Percentiles rank a stretch among this genome's conserved stretches.
These are phyloP conservation scores for Aphelenchoides fujianensis DNA, from an alignment of 1,140 invertebrate species.

Conservation along the genomic window DNA sequence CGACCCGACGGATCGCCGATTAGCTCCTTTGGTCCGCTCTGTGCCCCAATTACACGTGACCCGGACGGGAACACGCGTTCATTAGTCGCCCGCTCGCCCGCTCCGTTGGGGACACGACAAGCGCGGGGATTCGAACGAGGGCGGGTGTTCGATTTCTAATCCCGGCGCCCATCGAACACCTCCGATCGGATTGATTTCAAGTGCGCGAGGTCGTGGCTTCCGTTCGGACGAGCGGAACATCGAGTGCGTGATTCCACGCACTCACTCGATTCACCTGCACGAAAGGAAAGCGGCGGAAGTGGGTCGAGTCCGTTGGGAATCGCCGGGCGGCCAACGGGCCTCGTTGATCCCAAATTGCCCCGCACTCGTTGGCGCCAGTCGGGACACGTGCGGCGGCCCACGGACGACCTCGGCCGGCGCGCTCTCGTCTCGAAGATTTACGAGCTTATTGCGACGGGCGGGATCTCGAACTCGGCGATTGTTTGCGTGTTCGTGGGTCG, in stretches of 20 bases:
- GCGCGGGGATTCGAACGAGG: not conserved
- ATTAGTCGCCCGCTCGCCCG: too few species aligned
- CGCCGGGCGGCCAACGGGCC: too few species aligned
- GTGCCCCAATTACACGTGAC: not conserved
- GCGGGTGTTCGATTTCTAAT: not conserved
- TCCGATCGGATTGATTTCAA: not conserved
- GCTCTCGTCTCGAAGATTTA: not conserved
- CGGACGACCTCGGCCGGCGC: not conserved
- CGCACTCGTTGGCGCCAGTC: not conserved
- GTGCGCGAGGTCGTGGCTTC: not conserved
- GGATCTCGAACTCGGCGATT: not conserved
- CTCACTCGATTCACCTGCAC: not conserved
- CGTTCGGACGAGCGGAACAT: not conserved
- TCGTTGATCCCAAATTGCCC: not conserved
- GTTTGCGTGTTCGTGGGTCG: not conserved
- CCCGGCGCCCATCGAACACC: not conserved
- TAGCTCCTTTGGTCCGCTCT: not conserved
- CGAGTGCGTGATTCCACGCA: not conserved
- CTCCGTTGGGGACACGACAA: not conserved
- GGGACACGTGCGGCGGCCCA: not conserved
- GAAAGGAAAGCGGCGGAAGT: too few species aligned
- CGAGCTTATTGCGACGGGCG: not conserved
- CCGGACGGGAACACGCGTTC: not conserved
- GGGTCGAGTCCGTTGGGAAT: not conserved
- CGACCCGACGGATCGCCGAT: not conserved